phyloP scores from a whole-genome alignment of 2,888 invertebrate genomes.

The Eutolmus rufibarbis region DNA sequence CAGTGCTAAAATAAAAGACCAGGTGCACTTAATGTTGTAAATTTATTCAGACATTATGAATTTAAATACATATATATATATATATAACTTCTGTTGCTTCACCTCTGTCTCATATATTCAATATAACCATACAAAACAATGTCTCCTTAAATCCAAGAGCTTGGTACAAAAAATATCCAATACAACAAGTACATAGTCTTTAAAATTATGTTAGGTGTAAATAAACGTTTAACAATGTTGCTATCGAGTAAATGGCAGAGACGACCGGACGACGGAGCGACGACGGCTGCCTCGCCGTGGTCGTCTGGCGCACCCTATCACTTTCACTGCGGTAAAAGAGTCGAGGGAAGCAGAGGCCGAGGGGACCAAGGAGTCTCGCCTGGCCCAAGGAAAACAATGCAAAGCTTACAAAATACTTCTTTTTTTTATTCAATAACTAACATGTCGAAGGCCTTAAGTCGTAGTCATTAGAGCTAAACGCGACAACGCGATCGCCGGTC shows the following conservation, averaged over 20 bases:
- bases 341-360: neutral
- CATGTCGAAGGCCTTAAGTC: constrained; percentile 27
- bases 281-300: neutral
- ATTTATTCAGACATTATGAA: constrained; percentile 30
- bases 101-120: constrained; percentile 21
- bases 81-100: constrained; percentile 1
- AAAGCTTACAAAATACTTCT: neutral
- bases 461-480: constrained; percentile 1
- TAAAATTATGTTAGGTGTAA: constrained; percentile 1
- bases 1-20: constrained; percentile 31
- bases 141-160: neutral
- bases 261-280: neutral
- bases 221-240: neutral
- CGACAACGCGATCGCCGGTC: neutral
- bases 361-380: neutral
- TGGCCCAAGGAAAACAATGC: constrained; percentile 9
- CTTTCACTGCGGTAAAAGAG: neutral
- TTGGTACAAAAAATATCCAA: constrained; percentile 29
- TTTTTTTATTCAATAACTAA: constrained; percentile 5
- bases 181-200: constrained; percentile 18
- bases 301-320: neutral
- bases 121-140: constrained; percentile 20
- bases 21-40: constrained; percentile 12
- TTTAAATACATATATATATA: constrained; percentile 35
- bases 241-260: neutral